Evolutionary conservation across 2,797 vertebrate species (phyloP).

Genomic region (Mormyrus proboscirostris): DNA sequence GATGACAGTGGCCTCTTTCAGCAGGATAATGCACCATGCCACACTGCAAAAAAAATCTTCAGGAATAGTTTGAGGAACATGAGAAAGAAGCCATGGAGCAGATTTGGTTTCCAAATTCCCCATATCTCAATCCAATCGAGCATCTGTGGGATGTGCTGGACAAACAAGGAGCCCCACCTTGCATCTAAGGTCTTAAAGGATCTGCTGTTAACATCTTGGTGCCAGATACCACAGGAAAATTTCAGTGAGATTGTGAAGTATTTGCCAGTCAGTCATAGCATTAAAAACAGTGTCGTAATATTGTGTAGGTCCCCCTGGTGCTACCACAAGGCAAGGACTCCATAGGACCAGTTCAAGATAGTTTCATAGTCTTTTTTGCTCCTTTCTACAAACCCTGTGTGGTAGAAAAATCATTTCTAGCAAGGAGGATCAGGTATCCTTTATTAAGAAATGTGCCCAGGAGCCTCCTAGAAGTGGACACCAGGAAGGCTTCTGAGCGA

Average conservation of each 20-base stretch:
- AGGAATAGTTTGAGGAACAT: too few species aligned
- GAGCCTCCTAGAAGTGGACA: not conserved
- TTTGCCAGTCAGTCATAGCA: too few species aligned
- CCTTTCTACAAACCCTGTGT: not conserved
- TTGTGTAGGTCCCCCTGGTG: not conserved
- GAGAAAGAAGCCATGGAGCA: too few species aligned
- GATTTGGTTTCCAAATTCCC: not conserved
- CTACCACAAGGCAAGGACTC: not conserved
- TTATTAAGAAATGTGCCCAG: not conserved
- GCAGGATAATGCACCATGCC: too few species aligned
- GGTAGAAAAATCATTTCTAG: not conserved
- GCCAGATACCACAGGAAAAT: too few species aligned
- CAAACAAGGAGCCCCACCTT: too few species aligned
- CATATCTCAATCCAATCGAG: not conserved
- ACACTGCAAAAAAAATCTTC: too few species aligned
- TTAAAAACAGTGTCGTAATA: not conserved
- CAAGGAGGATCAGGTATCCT: not conserved
- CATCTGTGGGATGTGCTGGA: not conserved
- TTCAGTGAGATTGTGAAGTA: too few species aligned
- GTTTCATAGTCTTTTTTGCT: not conserved
- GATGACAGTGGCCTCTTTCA: too few species aligned
- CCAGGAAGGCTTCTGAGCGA: not conserved
- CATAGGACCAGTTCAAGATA: not conserved
- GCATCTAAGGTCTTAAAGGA: too few species aligned
- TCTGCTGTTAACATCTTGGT: too few species aligned